phyloP scores from a whole-genome alignment of 2,888 invertebrate species.

The Ophion slaviceki region DNA sequence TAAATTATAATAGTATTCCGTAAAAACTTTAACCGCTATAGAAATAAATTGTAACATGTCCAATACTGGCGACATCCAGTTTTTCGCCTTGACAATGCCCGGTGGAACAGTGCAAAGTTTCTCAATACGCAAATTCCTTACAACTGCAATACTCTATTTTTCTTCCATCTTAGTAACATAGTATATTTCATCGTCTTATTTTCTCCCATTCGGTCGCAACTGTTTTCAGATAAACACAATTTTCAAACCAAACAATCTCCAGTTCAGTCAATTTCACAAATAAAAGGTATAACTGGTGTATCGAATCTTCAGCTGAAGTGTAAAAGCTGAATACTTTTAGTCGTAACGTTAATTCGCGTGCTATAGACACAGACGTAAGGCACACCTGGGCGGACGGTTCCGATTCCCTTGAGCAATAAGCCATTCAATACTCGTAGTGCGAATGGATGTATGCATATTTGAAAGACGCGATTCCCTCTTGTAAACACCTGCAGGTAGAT shows the following conservation, averaged over 20 bases:
- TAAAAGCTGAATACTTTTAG: too few species aligned
- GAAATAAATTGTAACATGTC: not conserved
- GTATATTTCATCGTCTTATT: not conserved
- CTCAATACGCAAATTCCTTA: not conserved
- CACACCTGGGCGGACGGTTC: too few species aligned
- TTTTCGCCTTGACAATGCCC: not conserved
- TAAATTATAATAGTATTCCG: not conserved
- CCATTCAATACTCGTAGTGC: too few species aligned
- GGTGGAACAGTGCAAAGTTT: not conserved
- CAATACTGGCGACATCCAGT: not conserved
- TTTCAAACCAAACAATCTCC: not conserved
- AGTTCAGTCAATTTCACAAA: not conserved
- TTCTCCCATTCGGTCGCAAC: not conserved
- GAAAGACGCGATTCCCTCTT: too few species aligned
- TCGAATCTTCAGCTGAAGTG: too few species aligned
- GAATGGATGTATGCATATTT: too few species aligned
- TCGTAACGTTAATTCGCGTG: too few species aligned
- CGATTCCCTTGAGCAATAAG: too few species aligned
- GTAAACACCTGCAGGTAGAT: too few species aligned
- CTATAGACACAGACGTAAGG: too few species aligned
- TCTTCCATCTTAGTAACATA: not conserved
- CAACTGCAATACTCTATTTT: not conserved
- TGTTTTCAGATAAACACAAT: not conserved
- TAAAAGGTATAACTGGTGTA: not conserved
- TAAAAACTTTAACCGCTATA: not conserved